These are phyloP conservation scores for Caenorhabditis remanei DNA, from an alignment of 1,140 invertebrate species.

Conservation along the genomic window DNA sequence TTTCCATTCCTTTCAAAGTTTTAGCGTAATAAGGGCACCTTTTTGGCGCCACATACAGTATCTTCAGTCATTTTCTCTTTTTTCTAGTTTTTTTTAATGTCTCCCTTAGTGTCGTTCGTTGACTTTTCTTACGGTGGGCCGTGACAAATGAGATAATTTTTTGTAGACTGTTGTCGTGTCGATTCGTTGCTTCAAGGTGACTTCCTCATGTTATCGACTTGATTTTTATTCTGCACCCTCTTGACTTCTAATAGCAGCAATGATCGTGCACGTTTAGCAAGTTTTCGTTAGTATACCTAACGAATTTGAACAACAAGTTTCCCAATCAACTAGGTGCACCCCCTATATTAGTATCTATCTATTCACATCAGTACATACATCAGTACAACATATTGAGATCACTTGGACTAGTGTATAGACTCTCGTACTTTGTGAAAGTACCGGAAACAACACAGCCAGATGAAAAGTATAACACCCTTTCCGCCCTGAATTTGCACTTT, in stretches of 20 bases:
- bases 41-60: background rate
- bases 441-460: background rate
- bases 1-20: background rate
- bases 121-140: background rate
- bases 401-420: background rate
- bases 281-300: background rate
- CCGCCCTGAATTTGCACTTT: constrained; percentile 31
- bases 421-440: constrained; percentile 40
- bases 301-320: too few species aligned
- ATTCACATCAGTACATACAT: too few species aligned
- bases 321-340: too few species aligned
- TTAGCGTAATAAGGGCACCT: background rate
- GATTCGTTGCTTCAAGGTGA: constrained; percentile 41
- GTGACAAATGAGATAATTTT: constrained; percentile 11
- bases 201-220: background rate
- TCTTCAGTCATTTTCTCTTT: background rate
- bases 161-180: background rate
- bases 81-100: background rate
- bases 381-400: background rate
- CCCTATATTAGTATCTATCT: too few species aligned
- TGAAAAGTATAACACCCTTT: background rate
- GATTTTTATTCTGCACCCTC: background rate
- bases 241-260: background rate
- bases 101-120: background rate
- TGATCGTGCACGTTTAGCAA: constrained; percentile 8